phyloP scores from a whole-genome alignment of 2,888 invertebrate species.

The Chaetoderma sp. region DNA sequence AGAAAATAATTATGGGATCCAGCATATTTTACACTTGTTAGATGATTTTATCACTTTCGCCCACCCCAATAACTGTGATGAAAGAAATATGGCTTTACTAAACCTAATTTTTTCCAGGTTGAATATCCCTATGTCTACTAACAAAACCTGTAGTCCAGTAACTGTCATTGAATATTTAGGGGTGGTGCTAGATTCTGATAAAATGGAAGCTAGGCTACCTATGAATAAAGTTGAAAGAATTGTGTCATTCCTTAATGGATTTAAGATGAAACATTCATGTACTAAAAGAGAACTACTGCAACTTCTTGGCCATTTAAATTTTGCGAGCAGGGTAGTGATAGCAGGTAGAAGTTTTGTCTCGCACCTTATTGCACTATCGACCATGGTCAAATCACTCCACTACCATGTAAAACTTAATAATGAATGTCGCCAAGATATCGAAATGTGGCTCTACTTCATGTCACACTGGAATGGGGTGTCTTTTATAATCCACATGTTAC shows the following conservation, averaged over 20 bases:
- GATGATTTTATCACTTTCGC: conserved; percentile 26
- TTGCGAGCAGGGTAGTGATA: conserved; percentile 24
- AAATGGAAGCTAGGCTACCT: conserved; percentile 29
- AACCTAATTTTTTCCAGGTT: conserved; percentile 12
- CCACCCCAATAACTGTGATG: conserved; percentile 1
- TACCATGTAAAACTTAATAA: conserved; percentile 20
- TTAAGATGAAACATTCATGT: conserved; percentile 12
- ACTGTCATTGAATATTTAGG: conserved; percentile 31
- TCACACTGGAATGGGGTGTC: conserved; percentile 24
- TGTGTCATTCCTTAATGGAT: conserved; percentile 1
- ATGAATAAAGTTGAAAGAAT: conserved; percentile 21
- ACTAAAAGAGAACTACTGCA: conserved; percentile 28
- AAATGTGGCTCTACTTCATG: conserved; percentile 24
- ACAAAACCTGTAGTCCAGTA: conserved; percentile 27
- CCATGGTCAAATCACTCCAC: conserved; percentile 10
- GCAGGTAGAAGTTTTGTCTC: conserved; percentile 33
- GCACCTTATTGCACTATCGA: conserved; percentile 21
- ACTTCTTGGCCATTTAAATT: conserved; percentile 27
- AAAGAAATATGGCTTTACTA: conserved; percentile 11
- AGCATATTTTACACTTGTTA: conserved; percentile 12
- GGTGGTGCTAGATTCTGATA: conserved; percentile 23
- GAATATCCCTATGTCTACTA: conserved; percentile 20
- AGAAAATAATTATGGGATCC: conserved; percentile 1
- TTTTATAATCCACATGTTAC: no score
- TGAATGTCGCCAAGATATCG: conserved; percentile 21